Percentiles rank a stretch among this genome's conserved stretches.
These are phyloP conservation scores for Epinephelus lanceolatus DNA, from an alignment of 2,113 vertebrate genomes.

Conservation along the genomic window DNA sequence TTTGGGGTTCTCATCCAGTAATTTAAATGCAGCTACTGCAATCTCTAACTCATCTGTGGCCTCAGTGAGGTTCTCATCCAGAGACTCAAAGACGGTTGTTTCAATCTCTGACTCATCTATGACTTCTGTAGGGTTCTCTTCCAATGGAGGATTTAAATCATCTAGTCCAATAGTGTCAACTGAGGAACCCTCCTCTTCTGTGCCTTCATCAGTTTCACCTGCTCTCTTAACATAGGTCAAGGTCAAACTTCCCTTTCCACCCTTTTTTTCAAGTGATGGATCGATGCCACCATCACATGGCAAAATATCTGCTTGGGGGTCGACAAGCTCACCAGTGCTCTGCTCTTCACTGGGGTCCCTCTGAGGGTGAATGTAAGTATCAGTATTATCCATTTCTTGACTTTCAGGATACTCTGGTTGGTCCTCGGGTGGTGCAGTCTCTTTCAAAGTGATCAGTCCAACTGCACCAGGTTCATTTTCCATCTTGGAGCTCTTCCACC, in stretches of 20 bases:
- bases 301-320: not conserved
- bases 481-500: constrained; percentile 73
- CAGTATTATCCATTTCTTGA: not conserved
- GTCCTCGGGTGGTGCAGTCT: not conserved
- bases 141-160: constrained; percentile 4
- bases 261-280: not conserved
- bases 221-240: not conserved
- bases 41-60: no score
- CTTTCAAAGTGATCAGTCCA: not conserved
- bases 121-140: constrained; percentile 15
- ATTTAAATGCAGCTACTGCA: no score
- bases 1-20: no score
- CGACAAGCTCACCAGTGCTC: not conserved
- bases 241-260: not conserved
- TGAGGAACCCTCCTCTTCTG: constrained; percentile 1
- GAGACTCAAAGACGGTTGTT: no score
- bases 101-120: no score
- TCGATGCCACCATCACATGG: constrained; percentile 1
- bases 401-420: not conserved
- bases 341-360: constrained; percentile 4
- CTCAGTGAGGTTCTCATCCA: no score
- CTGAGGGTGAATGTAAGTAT: not conserved
- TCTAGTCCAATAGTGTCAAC: constrained; percentile 6
- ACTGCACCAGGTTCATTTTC: constrained; percentile 20
- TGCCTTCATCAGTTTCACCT: constrained; percentile 12